phyloP scores from a whole-genome alignment of 2,113 vertebrate species.

The Gnathonemus longibarbis region DNA sequence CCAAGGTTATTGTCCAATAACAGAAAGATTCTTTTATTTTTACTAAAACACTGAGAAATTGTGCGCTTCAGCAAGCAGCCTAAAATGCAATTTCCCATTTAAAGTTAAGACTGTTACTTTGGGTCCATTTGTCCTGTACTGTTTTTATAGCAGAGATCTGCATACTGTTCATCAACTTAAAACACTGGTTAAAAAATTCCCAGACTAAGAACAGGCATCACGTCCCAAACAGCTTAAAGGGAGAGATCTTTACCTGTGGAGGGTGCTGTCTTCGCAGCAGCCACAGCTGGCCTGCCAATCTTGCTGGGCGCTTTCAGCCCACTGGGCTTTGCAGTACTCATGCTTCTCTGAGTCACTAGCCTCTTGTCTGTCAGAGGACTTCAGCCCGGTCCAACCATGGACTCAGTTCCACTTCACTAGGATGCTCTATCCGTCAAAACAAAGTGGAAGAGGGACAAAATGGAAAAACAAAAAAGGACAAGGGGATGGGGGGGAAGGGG shows the following conservation, averaged over 20 bases:
- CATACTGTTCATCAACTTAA: background rate
- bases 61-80: background rate
- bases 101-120: background rate
- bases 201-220: background rate
- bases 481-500: background rate
- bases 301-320: conserved; percentile 91
- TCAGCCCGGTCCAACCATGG: conserved; percentile 60
- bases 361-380: conserved; percentile 31
- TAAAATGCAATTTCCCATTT: background rate
- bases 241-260: conserved; percentile 28
- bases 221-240: background rate
- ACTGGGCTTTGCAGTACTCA: conserved; percentile 88
- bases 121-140: background rate
- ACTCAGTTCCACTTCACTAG: conserved; percentile 39
- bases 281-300: conserved; percentile 67
- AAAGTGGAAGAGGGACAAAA: conserved; percentile 6
- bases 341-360: conserved; percentile 49
- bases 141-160: background rate
- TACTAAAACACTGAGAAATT: background rate
- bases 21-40: conserved; percentile 5
- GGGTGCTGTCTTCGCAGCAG: conserved; percentile 62
- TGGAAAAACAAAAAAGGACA: conserved; percentile 32
- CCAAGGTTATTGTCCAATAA: background rate
- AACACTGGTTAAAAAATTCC: background rate
- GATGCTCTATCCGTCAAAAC: conserved; percentile 34